Percentiles rank a stretch among this genome's conserved stretches.
These are phyloP conservation scores for Diorhabda carinulata DNA, from an alignment of 1,140 invertebrate genomes.

Conservation along the genomic window DNA sequence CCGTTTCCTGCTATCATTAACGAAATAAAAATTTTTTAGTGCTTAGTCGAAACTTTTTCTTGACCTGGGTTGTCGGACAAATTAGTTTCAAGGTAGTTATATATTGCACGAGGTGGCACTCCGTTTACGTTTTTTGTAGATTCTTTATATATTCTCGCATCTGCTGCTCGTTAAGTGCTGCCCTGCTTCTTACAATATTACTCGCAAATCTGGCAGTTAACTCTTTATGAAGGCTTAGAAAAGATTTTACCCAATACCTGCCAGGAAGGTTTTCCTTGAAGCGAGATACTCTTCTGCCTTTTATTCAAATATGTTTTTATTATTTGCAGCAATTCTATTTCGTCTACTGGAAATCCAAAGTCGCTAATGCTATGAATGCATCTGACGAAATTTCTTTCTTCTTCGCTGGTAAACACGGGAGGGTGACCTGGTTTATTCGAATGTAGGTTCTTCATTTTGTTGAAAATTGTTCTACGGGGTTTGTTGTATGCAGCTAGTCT, in stretches of 20 bases:
- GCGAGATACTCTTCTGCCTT: too few species aligned
- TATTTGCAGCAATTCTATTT: too few species aligned
- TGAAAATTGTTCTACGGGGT: neutral
- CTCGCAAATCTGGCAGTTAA: too few species aligned
- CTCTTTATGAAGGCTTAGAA: too few species aligned
- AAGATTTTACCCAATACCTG: too few species aligned
- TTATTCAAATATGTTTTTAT: too few species aligned
- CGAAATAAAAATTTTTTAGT: too few species aligned
- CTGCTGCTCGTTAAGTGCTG: neutral
- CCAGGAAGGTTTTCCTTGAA: too few species aligned
- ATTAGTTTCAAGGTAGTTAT: neutral
- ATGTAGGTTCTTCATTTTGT: neutral
- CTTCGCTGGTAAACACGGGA: neutral
- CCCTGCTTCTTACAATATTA: neutral
- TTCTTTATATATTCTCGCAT: slow-evolving; percentile 1
- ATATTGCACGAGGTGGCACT: neutral
- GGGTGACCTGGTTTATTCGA: neutral
- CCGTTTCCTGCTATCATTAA: neutral
- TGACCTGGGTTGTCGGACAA: neutral
- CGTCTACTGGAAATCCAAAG: neutral
- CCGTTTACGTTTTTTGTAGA: neutral
- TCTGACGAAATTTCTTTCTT: neutral
- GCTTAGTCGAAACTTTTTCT: neutral
- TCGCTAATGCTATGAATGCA: neutral
- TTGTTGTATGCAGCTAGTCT: neutral